A percentile compares a stretch with the other conserved stretches of the same genome.
These are phyloP conservation scores for Protonemura montana DNA, from an alignment of 2,888 invertebrate genomes.

Conservation along the genomic window DNA sequence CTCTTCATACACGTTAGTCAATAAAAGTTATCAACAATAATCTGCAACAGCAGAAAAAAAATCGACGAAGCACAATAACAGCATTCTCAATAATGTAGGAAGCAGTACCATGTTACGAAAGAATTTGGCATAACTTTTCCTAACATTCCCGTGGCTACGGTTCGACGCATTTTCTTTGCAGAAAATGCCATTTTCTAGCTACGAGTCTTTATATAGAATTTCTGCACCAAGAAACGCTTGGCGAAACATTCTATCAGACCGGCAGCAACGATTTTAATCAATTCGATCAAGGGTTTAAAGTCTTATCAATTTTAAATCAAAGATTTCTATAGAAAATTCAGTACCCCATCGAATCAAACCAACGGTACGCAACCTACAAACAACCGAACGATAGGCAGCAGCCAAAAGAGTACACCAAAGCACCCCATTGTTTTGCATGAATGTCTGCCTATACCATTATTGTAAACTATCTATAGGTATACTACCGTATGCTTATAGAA, in stretches of 20 bases:
- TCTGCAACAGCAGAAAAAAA: too few species aligned
- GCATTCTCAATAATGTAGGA: too few species aligned
- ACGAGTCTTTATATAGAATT: not conserved
- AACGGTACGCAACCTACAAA: not conserved
- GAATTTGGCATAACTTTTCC: too few species aligned
- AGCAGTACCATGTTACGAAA: too few species aligned
- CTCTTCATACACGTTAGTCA: too few species aligned
- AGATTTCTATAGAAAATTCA: not conserved
- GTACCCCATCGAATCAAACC: not conserved
- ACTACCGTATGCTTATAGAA: too few species aligned
- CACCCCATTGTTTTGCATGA: too few species aligned
- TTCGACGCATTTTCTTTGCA: not conserved
- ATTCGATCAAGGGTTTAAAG: not conserved
- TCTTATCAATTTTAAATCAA: slow-evolving; percentile 12
- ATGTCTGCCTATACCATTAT: too few species aligned
- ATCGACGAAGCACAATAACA: too few species aligned
- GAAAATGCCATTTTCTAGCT: not conserved
- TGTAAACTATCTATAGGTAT: too few species aligned
- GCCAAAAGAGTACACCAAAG: not conserved
- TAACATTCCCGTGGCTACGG: not conserved
- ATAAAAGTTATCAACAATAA: too few species aligned
- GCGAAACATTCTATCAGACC: not conserved
- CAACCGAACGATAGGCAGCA: not conserved
- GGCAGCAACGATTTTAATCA: not conserved
- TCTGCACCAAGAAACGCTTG: not conserved